phyloP scores from a whole-genome alignment of 1,140 invertebrate genomes.

The Drosophila santomea region DNA sequence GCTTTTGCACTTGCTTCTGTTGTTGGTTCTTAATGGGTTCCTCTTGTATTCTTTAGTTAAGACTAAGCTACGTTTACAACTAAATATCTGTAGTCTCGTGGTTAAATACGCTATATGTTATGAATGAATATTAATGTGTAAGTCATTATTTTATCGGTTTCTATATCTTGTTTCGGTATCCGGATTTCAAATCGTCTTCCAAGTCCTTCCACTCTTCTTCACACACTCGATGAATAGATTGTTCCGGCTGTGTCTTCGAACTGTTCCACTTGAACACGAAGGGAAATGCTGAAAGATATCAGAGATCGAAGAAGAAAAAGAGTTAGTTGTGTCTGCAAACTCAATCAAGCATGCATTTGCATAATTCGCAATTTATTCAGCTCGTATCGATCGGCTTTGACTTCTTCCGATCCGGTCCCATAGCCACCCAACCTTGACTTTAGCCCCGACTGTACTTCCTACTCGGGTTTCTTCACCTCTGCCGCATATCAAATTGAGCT shows the following conservation, averaged over 20 bases:
- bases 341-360: slow-evolving; percentile 44
- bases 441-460: slow-evolving; percentile 25
- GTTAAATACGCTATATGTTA: slow-evolving; percentile 82
- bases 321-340: slow-evolving; percentile 36
- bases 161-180: slow-evolving; percentile 34
- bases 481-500: slow-evolving; percentile 29
- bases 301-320: slow-evolving; percentile 4
- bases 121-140: slow-evolving; percentile 71
- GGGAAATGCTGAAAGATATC: slow-evolving; percentile 25
- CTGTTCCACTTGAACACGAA: slow-evolving; percentile 22
- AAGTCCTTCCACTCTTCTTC: slow-evolving; percentile 12
- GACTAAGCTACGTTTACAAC: slow-evolving; percentile 80
- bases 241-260: slow-evolving; percentile 25
- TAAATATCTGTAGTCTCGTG: slow-evolving; percentile 83
- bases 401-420: slow-evolving; percentile 29
- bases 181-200: slow-evolving; percentile 4
- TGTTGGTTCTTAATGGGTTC: slow-evolving; percentile 33
- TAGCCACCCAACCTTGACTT: slow-evolving; percentile 33
- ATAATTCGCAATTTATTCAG: slow-evolving; percentile 46
- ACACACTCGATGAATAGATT: slow-evolving; percentile 7
- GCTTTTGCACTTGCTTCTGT: slow-evolving; percentile 35
- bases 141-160: slow-evolving; percentile 43
- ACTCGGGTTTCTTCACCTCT: slow-evolving; percentile 50
- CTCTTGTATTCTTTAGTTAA: slow-evolving; percentile 47
- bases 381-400: slow-evolving; percentile 25